A percentile compares a stretch with the other conserved stretches of the same genome.
These are phyloP conservation scores for Leptonema lineaticorne DNA, from an alignment of 1,140 invertebrate genomes.

Conservation along the genomic window DNA sequence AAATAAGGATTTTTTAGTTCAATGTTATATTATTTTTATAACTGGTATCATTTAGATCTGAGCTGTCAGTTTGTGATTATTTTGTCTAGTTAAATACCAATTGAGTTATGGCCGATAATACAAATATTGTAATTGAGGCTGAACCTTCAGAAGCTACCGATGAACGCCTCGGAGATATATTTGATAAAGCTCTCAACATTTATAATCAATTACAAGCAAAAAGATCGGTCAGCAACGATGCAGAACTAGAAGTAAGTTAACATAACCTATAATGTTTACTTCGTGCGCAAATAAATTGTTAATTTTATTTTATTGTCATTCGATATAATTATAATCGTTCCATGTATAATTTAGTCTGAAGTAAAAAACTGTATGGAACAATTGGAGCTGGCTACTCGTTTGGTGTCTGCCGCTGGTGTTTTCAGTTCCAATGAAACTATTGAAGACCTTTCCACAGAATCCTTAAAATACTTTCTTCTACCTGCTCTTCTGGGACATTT, in stretches of 20 bases:
- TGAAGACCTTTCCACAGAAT: slow-evolving; percentile 82
- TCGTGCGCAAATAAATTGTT: not conserved
- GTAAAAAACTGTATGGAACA: slow-evolving; percentile 69
- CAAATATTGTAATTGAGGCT: not conserved
- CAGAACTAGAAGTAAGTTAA: slow-evolving; percentile 46
- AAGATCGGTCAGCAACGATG: not conserved
- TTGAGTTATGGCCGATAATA: not conserved
- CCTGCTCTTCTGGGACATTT: slow-evolving; percentile 81
- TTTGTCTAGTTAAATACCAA: not conserved
- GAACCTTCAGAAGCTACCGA: slow-evolving; percentile 41
- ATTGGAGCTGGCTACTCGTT: slow-evolving; percentile 74
- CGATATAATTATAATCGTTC: not conserved
- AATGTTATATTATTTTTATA: too few relatives aligned
- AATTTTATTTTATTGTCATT: not conserved
- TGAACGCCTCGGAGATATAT: slow-evolving; percentile 48
- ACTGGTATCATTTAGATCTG: not conserved
- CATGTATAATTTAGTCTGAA: slow-evolving; percentile 56
- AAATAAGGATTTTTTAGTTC: too few relatives aligned
- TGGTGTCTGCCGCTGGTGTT: slow-evolving; percentile 76
- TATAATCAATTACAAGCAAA: slow-evolving; percentile 48
- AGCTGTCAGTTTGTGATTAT: not conserved
- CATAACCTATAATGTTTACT: slow-evolving; percentile 14
- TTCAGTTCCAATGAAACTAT: slow-evolving; percentile 87
- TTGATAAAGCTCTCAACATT: slow-evolving; percentile 50
- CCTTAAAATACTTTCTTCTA: slow-evolving; percentile 81